These are phyloP conservation scores for Eupeodes latifasciatus DNA, from an alignment of 2,888 invertebrate genomes.

Conservation along the genomic window DNA sequence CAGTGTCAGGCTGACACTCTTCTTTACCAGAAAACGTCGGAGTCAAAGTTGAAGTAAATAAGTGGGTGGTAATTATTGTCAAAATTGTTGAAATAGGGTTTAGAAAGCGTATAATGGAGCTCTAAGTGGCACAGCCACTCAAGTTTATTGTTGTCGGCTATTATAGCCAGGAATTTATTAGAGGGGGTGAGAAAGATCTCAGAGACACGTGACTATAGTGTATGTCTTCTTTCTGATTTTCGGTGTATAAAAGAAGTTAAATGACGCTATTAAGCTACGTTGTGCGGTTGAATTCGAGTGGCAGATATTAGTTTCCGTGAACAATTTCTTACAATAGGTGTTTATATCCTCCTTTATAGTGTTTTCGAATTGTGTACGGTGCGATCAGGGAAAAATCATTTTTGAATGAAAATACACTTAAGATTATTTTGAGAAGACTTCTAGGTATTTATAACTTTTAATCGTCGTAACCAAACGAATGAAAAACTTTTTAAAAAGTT, in stretches of 20 bases:
- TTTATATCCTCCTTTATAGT: background rate
- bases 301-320: slow-evolving; percentile 56
- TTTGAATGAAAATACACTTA: slow-evolving; percentile 7
- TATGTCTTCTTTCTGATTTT: slow-evolving; percentile 47
- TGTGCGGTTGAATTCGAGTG: slow-evolving; percentile 50
- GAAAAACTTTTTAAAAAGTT: background rate
- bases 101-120: slow-evolving; percentile 68
- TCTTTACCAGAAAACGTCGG: background rate
- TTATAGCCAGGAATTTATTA: slow-evolving; percentile 11
- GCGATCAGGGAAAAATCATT: slow-evolving; percentile 8
- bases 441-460: background rate
- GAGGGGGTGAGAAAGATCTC: background rate
- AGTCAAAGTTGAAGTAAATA: background rate
- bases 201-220: slow-evolving; percentile 63
- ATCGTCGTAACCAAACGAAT: background rate
- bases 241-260: slow-evolving; percentile 51
- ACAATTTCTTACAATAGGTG: slow-evolving; percentile 25
- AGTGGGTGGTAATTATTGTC: slow-evolving; percentile 73
- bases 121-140: slow-evolving; percentile 68
- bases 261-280: slow-evolving; percentile 60
- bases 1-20: slow-evolving; percentile 57
- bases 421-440: background rate
- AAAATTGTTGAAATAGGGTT: slow-evolving; percentile 64
- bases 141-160: slow-evolving; percentile 53
- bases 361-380: background rate